Evolutionary conservation across 2,113 vertebrate species (phyloP).

Genomic region (Elaphurus davidianus): DNA sequence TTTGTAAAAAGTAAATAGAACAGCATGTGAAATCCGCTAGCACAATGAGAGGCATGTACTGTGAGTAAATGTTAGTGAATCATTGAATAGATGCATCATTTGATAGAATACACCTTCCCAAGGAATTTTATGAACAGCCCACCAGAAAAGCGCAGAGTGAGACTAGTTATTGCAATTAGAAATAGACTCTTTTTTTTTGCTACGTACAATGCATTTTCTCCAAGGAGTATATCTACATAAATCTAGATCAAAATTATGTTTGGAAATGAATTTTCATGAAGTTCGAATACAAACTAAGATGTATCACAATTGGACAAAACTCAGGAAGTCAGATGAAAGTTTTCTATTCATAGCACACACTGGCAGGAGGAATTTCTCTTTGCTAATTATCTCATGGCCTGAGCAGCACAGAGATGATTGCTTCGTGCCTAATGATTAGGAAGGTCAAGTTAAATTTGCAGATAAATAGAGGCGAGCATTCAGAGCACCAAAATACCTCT

Average conservation of each 20-base stretch:
- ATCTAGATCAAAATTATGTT: constrained; percentile 19
- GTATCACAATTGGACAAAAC: constrained; percentile 39
- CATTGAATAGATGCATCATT: neutral
- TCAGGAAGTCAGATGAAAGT: constrained; percentile 44
- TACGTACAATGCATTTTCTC: neutral
- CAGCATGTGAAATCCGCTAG: neutral
- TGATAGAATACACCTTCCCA: neutral
- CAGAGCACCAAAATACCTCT: neutral
- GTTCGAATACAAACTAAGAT: constrained; percentile 32
- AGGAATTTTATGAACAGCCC: neutral
- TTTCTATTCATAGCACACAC: constrained; percentile 52
- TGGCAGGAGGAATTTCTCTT: constrained; percentile 44
- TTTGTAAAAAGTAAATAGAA: neutral
- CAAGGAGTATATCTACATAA: neutral
- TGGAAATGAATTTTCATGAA: constrained; percentile 21
- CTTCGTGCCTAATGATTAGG: constrained; percentile 53
- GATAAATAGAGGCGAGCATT: constrained; percentile 29
- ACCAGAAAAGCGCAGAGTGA: neutral
- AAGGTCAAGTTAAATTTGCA: constrained; percentile 49
- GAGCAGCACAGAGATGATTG: constrained; percentile 52
- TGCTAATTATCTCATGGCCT: constrained; percentile 52
- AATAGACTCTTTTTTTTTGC: neutral
- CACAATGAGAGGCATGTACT: neutral
- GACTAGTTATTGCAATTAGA: constrained; percentile 21
- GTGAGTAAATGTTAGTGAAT: neutral